Conservation (phyloP, 1,140 invertebrate genomes). For the Cryptotermes secundus region DNA sequence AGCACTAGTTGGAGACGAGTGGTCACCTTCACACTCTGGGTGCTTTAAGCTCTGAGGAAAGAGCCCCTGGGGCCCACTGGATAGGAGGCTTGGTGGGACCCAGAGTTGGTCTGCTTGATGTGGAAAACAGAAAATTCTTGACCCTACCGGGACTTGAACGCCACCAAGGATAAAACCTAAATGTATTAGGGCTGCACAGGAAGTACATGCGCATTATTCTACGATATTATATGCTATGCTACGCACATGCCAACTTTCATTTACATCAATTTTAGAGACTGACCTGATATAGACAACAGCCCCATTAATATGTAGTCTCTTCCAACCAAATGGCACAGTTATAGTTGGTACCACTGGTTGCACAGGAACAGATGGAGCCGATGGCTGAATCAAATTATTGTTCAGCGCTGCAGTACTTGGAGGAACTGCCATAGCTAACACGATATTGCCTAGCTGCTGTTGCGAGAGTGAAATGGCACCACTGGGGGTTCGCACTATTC, state of each 20-base stretch:
- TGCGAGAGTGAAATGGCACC: conserved; percentile 32
- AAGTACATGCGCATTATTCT: too few relatives aligned
- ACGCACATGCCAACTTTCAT: background rate
- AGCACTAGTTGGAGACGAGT: too few relatives aligned
- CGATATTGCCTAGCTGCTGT: conserved; percentile 42
- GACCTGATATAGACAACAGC: conserved; percentile 59
- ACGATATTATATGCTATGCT: too few relatives aligned
- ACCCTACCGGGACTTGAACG: too few relatives aligned
- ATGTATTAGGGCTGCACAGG: too few relatives aligned
- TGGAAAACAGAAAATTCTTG: too few relatives aligned
- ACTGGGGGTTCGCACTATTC: conserved; percentile 28
- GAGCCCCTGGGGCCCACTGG: too few relatives aligned
- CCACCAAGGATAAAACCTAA: too few relatives aligned
- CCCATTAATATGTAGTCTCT: conserved; percentile 53
- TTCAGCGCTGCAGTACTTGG: conserved; percentile 44
- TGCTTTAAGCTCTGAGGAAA: too few relatives aligned
- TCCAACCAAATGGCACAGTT: conserved; percentile 58
- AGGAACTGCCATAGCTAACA: conserved; percentile 44
- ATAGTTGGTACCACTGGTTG: conserved; percentile 40
- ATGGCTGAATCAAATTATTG: conserved; percentile 31
- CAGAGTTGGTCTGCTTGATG: too few relatives aligned
- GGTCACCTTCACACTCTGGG: too few relatives aligned
- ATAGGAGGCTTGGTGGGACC: too few relatives aligned
- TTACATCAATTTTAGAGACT: conserved; percentile 37
- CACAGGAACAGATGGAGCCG: conserved; percentile 39